Evolutionary conservation across 2,113 vertebrate genomes (phyloP).

Genomic region (Otolemur garnettii): DNA sequence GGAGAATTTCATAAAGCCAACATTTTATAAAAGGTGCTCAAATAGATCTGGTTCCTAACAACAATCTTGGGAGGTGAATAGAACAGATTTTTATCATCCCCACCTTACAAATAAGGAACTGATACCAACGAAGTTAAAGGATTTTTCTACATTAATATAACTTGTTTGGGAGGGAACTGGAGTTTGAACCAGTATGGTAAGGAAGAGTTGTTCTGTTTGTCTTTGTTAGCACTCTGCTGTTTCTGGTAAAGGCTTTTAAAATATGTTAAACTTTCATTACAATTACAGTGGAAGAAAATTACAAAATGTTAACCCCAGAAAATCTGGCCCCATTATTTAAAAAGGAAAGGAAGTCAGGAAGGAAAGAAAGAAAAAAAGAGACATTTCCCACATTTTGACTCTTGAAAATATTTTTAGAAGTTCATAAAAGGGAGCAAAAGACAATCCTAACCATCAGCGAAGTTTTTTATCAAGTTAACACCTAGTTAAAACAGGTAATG

Average conservation of each 20-base stretch:
- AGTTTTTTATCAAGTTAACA: slow-evolving; percentile 85
- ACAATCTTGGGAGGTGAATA: background rate
- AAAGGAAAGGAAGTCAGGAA: slow-evolving; percentile 32
- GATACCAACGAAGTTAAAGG: background rate
- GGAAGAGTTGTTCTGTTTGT: background rate
- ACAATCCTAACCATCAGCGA: slow-evolving; percentile 77
- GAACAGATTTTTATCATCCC: slow-evolving; percentile 22
- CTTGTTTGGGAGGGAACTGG: background rate
- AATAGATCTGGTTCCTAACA: background rate
- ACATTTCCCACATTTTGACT: slow-evolving; percentile 54
- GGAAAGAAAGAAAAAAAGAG: slow-evolving; percentile 8
- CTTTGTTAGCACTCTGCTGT: background rate
- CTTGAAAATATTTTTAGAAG: slow-evolving; percentile 83
- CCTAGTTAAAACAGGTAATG: slow-evolving; percentile 83
- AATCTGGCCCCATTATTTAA: slow-evolving; percentile 43
- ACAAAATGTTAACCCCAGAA: slow-evolving; percentile 38
- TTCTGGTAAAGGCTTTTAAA: slow-evolving; percentile 45
- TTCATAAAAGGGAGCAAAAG: slow-evolving; percentile 84
- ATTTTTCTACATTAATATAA: background rate
- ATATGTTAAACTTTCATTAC: slow-evolving; percentile 15
- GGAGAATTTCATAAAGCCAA: background rate
- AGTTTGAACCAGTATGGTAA: background rate
- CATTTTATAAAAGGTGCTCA: slow-evolving; percentile 20
- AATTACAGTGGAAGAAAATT: background rate
- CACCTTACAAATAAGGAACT: slow-evolving; percentile 4